phyloP scores from a whole-genome alignment of 2,797 vertebrate species.

The Diglossa cyanea region DNA sequence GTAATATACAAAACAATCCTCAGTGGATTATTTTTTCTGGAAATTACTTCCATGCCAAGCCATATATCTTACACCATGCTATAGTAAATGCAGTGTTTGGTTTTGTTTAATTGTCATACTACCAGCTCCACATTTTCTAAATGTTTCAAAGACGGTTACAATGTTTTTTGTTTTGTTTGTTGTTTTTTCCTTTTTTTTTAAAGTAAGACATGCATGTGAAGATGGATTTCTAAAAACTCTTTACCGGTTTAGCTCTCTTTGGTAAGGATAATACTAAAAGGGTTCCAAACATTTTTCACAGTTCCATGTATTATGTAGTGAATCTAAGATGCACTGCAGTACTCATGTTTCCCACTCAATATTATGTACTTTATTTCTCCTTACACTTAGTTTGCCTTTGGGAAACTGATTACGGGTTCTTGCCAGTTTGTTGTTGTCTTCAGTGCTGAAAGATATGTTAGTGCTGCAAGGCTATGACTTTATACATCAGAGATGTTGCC shows the following conservation, averaged over 20 bases:
- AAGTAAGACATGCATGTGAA: not conserved
- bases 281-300: not conserved
- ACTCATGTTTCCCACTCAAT: not conserved
- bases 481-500: not conserved
- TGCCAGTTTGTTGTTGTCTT: not conserved
- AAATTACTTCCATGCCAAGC: not conserved
- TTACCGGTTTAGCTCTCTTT: not conserved
- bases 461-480: not conserved
- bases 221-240: not conserved
- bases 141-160: not conserved
- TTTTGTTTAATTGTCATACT: not conserved
- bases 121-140: not conserved
- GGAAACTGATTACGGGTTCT: not conserved
- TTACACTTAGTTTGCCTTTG: not conserved
- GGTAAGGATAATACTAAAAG: not conserved
- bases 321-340: not conserved
- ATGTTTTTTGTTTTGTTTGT: not conserved
- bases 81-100: not conserved
- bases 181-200: accelerated
- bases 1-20: not conserved
- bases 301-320: not conserved
- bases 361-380: not conserved
- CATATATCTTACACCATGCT: not conserved
- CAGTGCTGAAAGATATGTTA: not conserved
- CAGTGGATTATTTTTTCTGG: not conserved